Conservation (phyloP, 2,797 vertebrate genomes). For the Chelon auratus region DNA sequence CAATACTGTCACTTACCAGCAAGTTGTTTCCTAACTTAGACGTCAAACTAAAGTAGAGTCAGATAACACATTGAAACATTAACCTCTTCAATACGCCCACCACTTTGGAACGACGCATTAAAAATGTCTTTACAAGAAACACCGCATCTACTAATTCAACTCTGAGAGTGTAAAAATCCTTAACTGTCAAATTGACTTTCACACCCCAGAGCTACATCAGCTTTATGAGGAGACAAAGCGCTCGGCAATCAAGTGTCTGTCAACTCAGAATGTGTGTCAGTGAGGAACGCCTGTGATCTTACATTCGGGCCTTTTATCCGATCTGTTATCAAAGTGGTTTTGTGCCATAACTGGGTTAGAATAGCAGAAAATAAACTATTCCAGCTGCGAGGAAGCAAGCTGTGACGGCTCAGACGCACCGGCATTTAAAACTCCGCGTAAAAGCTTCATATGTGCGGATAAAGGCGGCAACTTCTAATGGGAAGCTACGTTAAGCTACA, state of each 20-base stretch:
- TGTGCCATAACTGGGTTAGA: neutral
- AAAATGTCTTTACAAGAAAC: neutral
- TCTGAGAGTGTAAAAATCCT: slow-evolving; percentile 13
- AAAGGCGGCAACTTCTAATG: neutral
- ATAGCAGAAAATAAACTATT: neutral
- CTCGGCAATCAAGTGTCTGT: slow-evolving; percentile 19
- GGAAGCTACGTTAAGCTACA: neutral
- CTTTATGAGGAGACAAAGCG: slow-evolving; percentile 38
- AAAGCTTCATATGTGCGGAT: neutral
- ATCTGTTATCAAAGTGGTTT: slow-evolving; percentile 7
- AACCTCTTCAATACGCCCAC: neutral
- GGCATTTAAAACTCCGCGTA: neutral
- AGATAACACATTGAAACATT: neutral
- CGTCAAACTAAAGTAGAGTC: slow-evolving; percentile 26
- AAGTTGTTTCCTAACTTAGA: slow-evolving; percentile 11
- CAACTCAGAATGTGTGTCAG: slow-evolving; percentile 22
- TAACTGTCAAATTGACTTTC: slow-evolving; percentile 45
- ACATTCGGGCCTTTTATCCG: neutral
- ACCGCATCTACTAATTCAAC: slow-evolving; percentile 6
- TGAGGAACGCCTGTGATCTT: slow-evolving; percentile 13
- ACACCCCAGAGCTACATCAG: slow-evolving; percentile 35
- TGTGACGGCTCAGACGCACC: neutral
- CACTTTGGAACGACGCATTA: neutral
- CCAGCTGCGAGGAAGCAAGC: neutral
- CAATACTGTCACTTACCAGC: slow-evolving; percentile 32